Evolutionary conservation across 2,888 invertebrate species (phyloP).

Genomic region (Orchesellides sinensis): DNA sequence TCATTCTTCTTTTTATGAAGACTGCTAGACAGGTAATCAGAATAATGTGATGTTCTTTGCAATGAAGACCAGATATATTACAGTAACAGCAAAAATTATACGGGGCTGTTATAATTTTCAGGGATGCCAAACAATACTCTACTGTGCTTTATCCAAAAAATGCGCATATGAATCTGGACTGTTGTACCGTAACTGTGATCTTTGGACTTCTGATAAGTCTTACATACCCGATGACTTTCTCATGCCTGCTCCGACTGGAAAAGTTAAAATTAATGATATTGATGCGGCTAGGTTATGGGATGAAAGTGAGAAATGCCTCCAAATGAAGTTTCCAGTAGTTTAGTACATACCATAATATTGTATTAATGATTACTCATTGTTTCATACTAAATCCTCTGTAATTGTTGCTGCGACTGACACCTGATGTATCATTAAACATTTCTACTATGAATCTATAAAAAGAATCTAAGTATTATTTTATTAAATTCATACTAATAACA

Average conservation of each 20-base stretch:
- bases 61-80: too few species aligned
- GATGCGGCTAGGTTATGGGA: slow-evolving; percentile 84
- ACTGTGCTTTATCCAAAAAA: slow-evolving; percentile 86
- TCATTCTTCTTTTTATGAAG: slow-evolving; percentile 41
- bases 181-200: slow-evolving; percentile 86
- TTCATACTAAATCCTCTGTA: too few species aligned
- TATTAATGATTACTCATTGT: too few species aligned
- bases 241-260: slow-evolving; percentile 77
- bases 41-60: too few species aligned
- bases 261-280: slow-evolving; percentile 78
- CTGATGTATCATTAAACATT: too few species aligned
- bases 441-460: too few species aligned
- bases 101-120: slow-evolving; percentile 76
- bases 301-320: slow-evolving; percentile 85
- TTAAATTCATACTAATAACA: too few species aligned
- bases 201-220: slow-evolving; percentile 80
- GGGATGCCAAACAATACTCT: slow-evolving; percentile 89
- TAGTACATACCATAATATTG: not conserved
- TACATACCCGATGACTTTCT: slow-evolving; percentile 81
- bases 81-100: too few species aligned
- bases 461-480: too few species aligned
- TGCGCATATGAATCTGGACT: slow-evolving; percentile 83
- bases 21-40: slow-evolving; percentile 46
- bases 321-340: slow-evolving; percentile 79
- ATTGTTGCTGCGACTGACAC: too few species aligned